Base-by-base conservation (phyloP, 1,140 invertebrate genomes). In the Meteorus sp. region DNA sequence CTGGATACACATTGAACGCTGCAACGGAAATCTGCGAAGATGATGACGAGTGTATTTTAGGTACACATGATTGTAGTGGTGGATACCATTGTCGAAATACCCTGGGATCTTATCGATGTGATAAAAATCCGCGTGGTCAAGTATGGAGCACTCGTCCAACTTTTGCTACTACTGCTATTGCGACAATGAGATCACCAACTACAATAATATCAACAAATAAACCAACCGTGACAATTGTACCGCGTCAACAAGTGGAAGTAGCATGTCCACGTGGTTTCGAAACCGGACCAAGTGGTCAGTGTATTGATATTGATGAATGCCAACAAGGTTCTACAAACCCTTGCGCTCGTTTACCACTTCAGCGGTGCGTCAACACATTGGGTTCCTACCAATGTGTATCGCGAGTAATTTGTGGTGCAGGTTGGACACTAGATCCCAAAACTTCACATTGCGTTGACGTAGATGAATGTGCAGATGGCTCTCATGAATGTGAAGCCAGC, bases 1-100 rank as follows among this genome's bases (percentile, higher is more conserved):
- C 95, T 0, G 97, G 97, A 0, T 99, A 99, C 70, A 96, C 94
- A 0, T 76, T 98, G 2, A 96, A 98, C 71, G 88, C 90, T 5
- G 85, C 88, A 7, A 91, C 89, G 2, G 89, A 93, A 55, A 81
- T 86, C 58, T 98, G 96, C 77, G 91, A 94, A 82, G 96, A 98
- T 76, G 89, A 97, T 64, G 91, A 99, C 75, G 97, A 99, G 77
- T 99, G 97, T 71, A 63, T 76, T 0, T 78, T 93, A 1, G 87
- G 88, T 3, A 90, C 86, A 0, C 87, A 98, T 72, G 89, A 92
- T 67, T 99, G 97, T 71, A 86, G 86, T 0, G 68, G 82, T 0
- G 87, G 87, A 3, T 97, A 91, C 69, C 78, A 85, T 1, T 99
- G 97, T 73, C 82, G 85, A 43, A 99, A 99, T 70, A 94, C 85